These are phyloP conservation scores for Tragelaphus oryx DNA, from an alignment of 2,797 vertebrate species.

Conservation along the genomic window DNA sequence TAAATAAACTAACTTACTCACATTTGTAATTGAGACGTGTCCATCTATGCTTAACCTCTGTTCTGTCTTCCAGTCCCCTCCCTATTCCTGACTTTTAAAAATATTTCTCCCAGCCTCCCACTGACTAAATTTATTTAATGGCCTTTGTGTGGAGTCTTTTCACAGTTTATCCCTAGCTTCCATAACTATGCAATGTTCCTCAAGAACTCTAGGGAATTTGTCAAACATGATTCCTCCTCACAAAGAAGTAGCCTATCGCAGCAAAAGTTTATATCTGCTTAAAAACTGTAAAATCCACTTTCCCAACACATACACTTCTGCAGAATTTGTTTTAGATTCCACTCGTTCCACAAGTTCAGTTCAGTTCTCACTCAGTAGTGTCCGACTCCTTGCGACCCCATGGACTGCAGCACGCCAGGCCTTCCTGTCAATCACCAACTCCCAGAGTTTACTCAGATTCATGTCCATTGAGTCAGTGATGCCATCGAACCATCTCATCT, in stretches of 20 bases:
- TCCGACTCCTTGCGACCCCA: background rate
- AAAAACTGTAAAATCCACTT: slow-evolving; percentile 3
- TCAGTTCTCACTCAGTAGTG: background rate
- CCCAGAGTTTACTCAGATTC: background rate
- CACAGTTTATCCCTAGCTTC: background rate
- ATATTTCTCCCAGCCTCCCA: background rate
- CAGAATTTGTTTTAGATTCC: slow-evolving; percentile 16
- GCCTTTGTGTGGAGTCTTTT: background rate
- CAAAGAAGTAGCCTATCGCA: background rate
- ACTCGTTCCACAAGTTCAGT: background rate
- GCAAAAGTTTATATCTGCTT: background rate
- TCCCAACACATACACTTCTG: background rate
- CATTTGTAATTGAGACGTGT: background rate
- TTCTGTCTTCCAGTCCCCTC: background rate
- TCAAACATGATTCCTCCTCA: background rate
- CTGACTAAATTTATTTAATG: background rate
- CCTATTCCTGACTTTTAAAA: background rate
- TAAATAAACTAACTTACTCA: background rate
- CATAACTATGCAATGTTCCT: background rate
- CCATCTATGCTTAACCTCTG: background rate
- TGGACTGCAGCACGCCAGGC: background rate
- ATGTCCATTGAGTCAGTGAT: background rate
- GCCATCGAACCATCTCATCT: background rate
- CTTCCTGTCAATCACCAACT: background rate
- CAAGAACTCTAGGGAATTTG: background rate